Percentiles rank a stretch among this genome's conserved stretches.
Evolutionary conservation across 2,888 invertebrate species (phyloP).

Genomic region (Melipona bicolor): DNA sequence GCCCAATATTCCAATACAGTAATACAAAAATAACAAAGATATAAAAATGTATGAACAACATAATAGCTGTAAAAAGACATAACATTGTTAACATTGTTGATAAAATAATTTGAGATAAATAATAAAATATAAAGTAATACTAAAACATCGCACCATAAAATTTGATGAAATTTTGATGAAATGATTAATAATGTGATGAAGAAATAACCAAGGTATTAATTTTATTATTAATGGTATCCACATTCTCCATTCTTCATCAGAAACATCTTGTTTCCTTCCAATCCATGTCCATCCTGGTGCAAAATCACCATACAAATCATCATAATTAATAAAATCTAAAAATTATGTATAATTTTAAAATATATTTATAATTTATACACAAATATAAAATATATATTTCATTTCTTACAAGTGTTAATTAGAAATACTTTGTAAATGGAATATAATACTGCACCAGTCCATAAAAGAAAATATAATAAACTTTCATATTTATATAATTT

Average conservation of each 20-base stretch:
- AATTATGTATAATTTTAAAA: constrained; percentile 50
- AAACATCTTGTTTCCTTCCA: constrained; percentile 87
- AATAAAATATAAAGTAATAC: constrained; percentile 17
- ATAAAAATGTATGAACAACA: constrained; percentile 86
- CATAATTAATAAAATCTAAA: constrained; percentile 83
- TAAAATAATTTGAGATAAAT: constrained; percentile 23
- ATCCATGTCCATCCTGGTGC: constrained; percentile 86
- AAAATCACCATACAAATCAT: constrained; percentile 85
- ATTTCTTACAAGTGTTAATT: constrained; percentile 85
- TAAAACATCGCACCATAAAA: constrained; percentile 70
- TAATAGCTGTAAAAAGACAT: constrained; percentile 81
- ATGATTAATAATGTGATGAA: constrained; percentile 86
- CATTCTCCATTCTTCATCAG: constrained; percentile 90
- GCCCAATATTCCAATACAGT: constrained; percentile 85
- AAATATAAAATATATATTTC: neutral
- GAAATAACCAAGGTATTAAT: constrained; percentile 86
- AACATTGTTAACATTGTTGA: constrained; percentile 28
- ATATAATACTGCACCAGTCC: constrained; percentile 86
- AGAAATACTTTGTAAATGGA: constrained; percentile 86
- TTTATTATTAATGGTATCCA: constrained; percentile 86
- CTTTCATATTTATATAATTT: constrained; percentile 82
- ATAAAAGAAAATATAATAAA: constrained; percentile 85
- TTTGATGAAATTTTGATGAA: constrained; percentile 72
- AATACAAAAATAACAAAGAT: constrained; percentile 84
- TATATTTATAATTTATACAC: neutral